Percentiles rank a stretch among this genome's conserved stretches.
Evolutionary conservation across 2,797 vertebrate species (phyloP).

Genomic region (Sparus aurata): DNA sequence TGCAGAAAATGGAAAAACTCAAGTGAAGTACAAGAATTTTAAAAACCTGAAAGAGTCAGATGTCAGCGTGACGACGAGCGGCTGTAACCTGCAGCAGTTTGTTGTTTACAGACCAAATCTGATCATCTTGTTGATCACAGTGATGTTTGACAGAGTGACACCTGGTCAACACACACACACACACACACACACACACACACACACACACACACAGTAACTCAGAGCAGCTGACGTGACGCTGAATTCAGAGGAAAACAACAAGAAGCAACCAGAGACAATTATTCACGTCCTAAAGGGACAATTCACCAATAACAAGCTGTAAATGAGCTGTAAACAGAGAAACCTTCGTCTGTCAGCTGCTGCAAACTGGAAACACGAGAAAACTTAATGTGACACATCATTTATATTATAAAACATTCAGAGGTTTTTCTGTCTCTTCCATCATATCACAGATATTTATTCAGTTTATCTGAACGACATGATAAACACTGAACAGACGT

Average conservation of each 20-base stretch:
- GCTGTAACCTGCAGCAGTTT: background rate
- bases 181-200: conserved; percentile 12
- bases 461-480: too few species aligned
- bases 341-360: too few species aligned
- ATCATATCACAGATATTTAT: background rate
- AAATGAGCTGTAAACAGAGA: too few species aligned
- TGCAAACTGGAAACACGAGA: too few species aligned
- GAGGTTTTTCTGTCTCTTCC: background rate
- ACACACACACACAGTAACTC: conserved; percentile 23
- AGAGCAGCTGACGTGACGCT: conserved; percentile 44
- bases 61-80: background rate
- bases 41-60: too few species aligned
- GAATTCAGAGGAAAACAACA: conserved; percentile 1
- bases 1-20: background rate
- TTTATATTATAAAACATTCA: conserved; percentile 14
- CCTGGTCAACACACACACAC: conserved; percentile 31
- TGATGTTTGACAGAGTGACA: conserved; percentile 16
- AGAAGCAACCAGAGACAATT: conserved; percentile 29
- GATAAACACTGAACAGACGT: too few species aligned
- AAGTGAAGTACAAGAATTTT: background rate
- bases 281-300: conserved; percentile 43
- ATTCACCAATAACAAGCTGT: too few species aligned
- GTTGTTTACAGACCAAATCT: conserved; percentile 6
- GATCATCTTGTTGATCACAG: conserved; percentile 28
- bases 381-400: background rate